phyloP scores from a whole-genome alignment of 2,888 invertebrate species.

The Stenichneumon culpator region DNA sequence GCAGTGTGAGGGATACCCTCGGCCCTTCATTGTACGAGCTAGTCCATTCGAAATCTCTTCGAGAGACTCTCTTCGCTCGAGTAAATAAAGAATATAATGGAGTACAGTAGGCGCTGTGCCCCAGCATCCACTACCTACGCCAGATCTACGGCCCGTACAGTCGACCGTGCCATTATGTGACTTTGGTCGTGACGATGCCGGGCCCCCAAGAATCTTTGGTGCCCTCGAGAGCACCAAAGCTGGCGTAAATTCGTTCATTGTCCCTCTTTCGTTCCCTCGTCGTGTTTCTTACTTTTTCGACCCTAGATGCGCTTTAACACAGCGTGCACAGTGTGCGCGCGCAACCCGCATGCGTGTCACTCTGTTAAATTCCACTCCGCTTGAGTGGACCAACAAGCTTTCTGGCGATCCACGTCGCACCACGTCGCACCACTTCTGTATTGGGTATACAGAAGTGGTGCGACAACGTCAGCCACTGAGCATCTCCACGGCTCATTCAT shows the following conservation, averaged over 20 bases:
- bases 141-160: slow-evolving; percentile 40
- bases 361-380: slow-evolving; percentile 49
- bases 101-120: slow-evolving; percentile 34
- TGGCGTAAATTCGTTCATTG: slow-evolving; percentile 68
- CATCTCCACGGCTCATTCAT: slow-evolving; percentile 24
- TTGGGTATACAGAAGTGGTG: slow-evolving; percentile 36
- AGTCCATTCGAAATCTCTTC: slow-evolving; percentile 71
- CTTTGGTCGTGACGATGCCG: slow-evolving; percentile 55
- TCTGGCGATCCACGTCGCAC: slow-evolving; percentile 6
- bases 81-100: slow-evolving; percentile 73
- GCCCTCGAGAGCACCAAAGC: slow-evolving; percentile 60
- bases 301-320: background rate
- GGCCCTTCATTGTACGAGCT: slow-evolving; percentile 66
- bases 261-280: slow-evolving; percentile 34
- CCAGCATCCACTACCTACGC: slow-evolving; percentile 40
- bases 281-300: slow-evolving; percentile 2
- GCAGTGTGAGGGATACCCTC: slow-evolving; percentile 48
- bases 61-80: slow-evolving; percentile 69
- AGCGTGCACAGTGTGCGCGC: slow-evolving; percentile 16
- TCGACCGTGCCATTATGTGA: slow-evolving; percentile 61
- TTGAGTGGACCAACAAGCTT: slow-evolving; percentile 53
- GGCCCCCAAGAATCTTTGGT: slow-evolving; percentile 56
- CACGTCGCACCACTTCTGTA: slow-evolving; percentile 28
- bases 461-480: background rate
- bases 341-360: slow-evolving; percentile 46